These are phyloP conservation scores for Asarcornis scutulata DNA, from an alignment of 2,113 vertebrate species.

Conservation along the genomic window DNA sequence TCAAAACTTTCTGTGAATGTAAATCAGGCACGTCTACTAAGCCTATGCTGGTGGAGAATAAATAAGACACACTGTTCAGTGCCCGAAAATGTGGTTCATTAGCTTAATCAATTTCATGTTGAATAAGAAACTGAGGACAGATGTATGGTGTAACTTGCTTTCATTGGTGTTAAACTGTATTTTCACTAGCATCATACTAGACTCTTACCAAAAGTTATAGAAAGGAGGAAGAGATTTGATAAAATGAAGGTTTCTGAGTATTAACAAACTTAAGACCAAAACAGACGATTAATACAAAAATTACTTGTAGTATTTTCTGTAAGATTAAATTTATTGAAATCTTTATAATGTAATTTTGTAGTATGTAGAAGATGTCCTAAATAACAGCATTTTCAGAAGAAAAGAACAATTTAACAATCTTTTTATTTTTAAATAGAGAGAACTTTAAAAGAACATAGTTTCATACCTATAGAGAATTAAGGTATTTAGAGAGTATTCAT, in stretches of 20 bases:
- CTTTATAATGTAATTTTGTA: not conserved
- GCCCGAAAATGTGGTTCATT: not conserved
- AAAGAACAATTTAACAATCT: not conserved
- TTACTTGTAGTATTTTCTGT: not conserved
- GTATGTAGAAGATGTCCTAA: not conserved
- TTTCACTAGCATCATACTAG: not conserved
- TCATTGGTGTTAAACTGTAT: not conserved
- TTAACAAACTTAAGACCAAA: not conserved
- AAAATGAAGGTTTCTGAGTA: not conserved
- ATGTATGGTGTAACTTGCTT: not conserved
- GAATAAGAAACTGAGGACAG: not conserved
- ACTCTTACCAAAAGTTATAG: not conserved
- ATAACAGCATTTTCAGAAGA: not conserved
- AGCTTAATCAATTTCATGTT: not conserved
- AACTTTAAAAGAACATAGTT: not conserved
- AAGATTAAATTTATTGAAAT: not conserved
- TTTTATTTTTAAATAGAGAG: not conserved
- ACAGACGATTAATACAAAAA: not conserved
- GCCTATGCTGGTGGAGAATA: not conserved
- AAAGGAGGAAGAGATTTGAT: not conserved
- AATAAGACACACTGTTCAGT: not conserved
- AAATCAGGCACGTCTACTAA: not conserved
- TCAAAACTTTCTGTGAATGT: not conserved
- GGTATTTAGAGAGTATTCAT: not conserved
- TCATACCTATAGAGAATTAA: not conserved